Percentiles rank a stretch among this genome's conserved stretches.
Evolutionary conservation across 2,888 invertebrate species (phyloP).

Genomic region (Chrysina gloriosa): DNA sequence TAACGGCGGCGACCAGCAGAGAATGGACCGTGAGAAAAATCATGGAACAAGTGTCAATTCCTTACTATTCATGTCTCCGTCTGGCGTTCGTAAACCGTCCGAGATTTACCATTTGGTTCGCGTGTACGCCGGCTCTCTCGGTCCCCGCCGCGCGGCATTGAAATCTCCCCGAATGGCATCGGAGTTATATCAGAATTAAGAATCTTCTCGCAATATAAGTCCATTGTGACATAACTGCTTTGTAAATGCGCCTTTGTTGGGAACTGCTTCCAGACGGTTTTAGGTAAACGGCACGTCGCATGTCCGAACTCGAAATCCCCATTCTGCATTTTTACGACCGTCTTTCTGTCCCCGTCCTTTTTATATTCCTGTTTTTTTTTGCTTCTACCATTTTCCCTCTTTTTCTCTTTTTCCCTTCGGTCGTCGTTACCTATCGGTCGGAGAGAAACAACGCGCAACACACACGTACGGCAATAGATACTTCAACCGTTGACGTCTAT

Average conservation of each 20-base stretch:
- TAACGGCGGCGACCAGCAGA: not conserved
- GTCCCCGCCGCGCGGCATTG: constrained; percentile 15
- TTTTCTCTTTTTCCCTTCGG: no score
- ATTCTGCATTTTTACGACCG: constrained; percentile 33
- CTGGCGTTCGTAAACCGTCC: constrained; percentile 5
- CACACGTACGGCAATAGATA: constrained; percentile 37
- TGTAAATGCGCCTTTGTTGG: constrained; percentile 35
- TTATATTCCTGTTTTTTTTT: no score
- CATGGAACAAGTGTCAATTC: constrained; percentile 44
- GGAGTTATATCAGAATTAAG: constrained; percentile 38
- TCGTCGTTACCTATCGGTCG: no score
- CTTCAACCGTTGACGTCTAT: constrained; percentile 38
- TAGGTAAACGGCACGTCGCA: constrained; percentile 38
- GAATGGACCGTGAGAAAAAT: constrained; percentile 44
- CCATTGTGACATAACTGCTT: constrained; percentile 38
- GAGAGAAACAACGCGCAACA: constrained; percentile 7
- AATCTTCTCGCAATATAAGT: constrained; percentile 39
- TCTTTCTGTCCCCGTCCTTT: constrained; percentile 18
- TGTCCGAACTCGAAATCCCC: constrained; percentile 35
- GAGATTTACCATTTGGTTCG: constrained; percentile 5
- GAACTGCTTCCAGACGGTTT: constrained; percentile 32
- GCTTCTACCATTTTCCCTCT: no score
- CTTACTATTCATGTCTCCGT: constrained; percentile 38
- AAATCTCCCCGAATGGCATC: constrained; percentile 35
- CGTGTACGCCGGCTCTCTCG: not conserved